Evolutionary conservation across 2,113 vertebrate species (phyloP).

Genomic region (Xenopus laevis): DNA sequence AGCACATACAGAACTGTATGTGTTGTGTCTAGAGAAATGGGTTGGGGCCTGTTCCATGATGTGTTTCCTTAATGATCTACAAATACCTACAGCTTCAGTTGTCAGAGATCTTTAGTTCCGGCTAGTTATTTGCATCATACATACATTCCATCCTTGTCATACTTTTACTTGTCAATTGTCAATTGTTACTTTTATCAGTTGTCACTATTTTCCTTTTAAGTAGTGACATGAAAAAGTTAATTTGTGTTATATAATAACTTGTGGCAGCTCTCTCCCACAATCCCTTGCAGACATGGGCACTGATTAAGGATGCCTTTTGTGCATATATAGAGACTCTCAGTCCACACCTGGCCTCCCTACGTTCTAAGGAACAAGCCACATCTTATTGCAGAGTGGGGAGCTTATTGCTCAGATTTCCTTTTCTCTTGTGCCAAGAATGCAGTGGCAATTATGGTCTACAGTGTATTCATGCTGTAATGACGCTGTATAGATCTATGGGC

Average conservation of each 20-base stretch:
- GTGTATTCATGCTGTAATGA: neutral
- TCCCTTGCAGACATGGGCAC: constrained; percentile 9
- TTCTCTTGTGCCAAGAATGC: constrained; percentile 32
- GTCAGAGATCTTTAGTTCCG: too few relatives aligned
- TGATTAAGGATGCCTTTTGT: constrained; percentile 31
- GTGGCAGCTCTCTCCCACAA: neutral
- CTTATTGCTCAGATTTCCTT: constrained; percentile 20
- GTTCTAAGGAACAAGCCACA: constrained; percentile 28
- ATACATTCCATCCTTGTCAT: constrained; percentile 1
- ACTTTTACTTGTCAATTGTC: neutral
- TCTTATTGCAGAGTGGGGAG: constrained; percentile 29
- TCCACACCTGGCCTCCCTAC: constrained; percentile 21
- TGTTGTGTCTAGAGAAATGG: too few relatives aligned
- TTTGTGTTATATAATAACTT: constrained; percentile 26
- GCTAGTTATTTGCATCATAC: too few relatives aligned
- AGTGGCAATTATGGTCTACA: constrained; percentile 8
- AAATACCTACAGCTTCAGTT: too few relatives aligned
- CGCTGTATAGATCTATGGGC: neutral
- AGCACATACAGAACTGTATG: too few relatives aligned
- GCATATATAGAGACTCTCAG: constrained; percentile 29
- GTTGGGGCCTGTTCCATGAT: too few relatives aligned
- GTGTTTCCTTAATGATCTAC: neutral
- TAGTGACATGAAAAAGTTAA: neutral
- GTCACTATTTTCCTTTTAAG: neutral
- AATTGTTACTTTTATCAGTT: neutral